Base-by-base conservation (phyloP, 1,140 invertebrate genomes). In the Musca domestica region DNA sequence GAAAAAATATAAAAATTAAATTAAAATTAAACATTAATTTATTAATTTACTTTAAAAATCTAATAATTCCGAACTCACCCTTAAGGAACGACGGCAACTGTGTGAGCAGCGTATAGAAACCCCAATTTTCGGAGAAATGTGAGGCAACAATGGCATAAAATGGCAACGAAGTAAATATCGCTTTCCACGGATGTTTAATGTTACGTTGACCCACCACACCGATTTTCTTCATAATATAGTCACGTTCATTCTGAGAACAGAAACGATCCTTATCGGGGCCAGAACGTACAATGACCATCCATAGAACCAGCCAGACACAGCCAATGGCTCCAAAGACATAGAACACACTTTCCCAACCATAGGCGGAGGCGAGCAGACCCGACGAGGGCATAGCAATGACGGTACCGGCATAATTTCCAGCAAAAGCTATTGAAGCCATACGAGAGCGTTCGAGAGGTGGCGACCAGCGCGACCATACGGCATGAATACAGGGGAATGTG, bases 111-210 rank as follows among this genome's bases (percentile, higher is more conserved):
- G 94, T 96, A 77, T 97, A 97, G 82, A 96, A 96, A 15, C 95
- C 95, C 95, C 95, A 98, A 83, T 97, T 97, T 82, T 97, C 95
- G 67, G 92, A 91, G 83, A 96, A 96, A 81, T 97, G 95, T 3
- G 94, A 94, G 19, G 89, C 86, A 19, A 94, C 88, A 61, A 96
- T 95, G 0, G 95, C 94, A 92, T 94, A 96, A 2, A 97, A 93
- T 0, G 95, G 89, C 49, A 86, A 83, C 0, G 95, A 96, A 1
- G 86, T 90, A 17, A 96, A 81, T 73, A 97, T 93, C 6, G 86
- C 82, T 54, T 85, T 86, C 94, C 94, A 96, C 1, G 94, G 94
- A 80, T 91, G 88, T 48, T 83, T 83, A 46, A 88, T 82, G 74
- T 84, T 77, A 5, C 79, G 83, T 9, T 17, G 34, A 47, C 68